Percentiles rank a stretch among this genome's conserved stretches.
phyloP scores from a whole-genome alignment of 1,140 invertebrate species.

The Plectrocnemia conspersa region DNA sequence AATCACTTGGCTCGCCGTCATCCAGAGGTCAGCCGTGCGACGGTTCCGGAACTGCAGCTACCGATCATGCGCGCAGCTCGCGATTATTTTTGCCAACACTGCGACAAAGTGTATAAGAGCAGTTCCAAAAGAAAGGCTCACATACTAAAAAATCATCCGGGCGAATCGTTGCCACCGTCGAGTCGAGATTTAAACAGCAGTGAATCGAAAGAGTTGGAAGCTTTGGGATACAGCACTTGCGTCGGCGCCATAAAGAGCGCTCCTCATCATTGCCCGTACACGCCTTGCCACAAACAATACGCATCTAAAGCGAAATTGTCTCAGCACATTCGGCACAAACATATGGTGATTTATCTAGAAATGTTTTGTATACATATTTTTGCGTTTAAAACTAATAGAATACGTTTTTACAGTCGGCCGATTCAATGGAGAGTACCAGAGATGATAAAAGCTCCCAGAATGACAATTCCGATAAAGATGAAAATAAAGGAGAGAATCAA shows the following conservation, averaged over 20 bases:
- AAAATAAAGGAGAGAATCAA: too few relatives aligned
- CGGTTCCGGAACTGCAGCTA: conserved; percentile 76
- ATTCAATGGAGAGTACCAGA: too few relatives aligned
- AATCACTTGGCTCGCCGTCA: conserved; percentile 84
- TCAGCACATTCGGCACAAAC: conserved; percentile 55
- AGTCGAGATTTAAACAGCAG: conserved; percentile 52
- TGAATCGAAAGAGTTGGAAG: conserved; percentile 52
- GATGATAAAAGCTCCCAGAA: too few relatives aligned
- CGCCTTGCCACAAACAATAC: conserved; percentile 82
- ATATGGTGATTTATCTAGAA: conserved; percentile 15
- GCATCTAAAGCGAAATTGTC: conserved; percentile 76
- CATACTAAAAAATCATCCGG: conserved; percentile 82
- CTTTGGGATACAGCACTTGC: conserved; percentile 63
- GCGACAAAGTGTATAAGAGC: conserved; percentile 83
- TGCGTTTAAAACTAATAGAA: too few relatives aligned
- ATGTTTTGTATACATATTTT: too few relatives aligned
- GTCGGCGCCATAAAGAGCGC: conserved; percentile 67
- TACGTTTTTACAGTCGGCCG: too few relatives aligned
- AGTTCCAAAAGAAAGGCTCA: conserved; percentile 81
- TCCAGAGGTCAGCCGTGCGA: conserved; percentile 68
- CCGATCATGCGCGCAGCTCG: conserved; percentile 75
- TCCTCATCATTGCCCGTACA: conserved; percentile 62
- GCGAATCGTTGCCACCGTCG: conserved; percentile 57
- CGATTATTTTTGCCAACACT: conserved; percentile 83
- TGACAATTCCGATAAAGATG: too few relatives aligned